phyloP scores from a whole-genome alignment of 1,140 invertebrate genomes.

The Whitmania pigra region DNA sequence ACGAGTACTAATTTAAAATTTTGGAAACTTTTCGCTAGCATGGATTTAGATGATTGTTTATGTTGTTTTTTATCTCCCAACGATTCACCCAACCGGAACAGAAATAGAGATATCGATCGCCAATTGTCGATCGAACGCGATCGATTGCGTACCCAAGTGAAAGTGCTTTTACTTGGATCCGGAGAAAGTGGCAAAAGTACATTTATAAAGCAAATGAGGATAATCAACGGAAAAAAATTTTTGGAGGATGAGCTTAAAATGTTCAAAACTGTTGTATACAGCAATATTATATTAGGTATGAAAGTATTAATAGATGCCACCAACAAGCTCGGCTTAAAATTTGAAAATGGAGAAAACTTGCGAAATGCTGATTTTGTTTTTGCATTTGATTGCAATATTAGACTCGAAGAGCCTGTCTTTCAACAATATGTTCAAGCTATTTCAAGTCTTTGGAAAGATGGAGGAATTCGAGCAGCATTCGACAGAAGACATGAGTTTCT shows the following conservation, averaged over 20 bases:
- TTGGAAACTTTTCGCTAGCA: too few relatives aligned
- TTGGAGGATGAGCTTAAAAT: constrained; percentile 69
- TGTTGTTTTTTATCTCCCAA: too few relatives aligned
- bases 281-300: constrained; percentile 81
- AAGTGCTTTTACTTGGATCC: constrained; percentile 68
- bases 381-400: constrained; percentile 48
- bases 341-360: constrained; percentile 57
- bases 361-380: constrained; percentile 34
- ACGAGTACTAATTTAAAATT: too few relatives aligned
- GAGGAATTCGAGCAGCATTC: constrained; percentile 80
- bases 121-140: constrained; percentile 56
- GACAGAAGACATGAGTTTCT: constrained; percentile 98
- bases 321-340: constrained; percentile 78
- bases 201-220: constrained; percentile 97
- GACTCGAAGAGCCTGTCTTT: constrained; percentile 66
- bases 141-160: constrained; percentile 53
- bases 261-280: constrained; percentile 75
- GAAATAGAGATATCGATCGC: constrained; percentile 71
- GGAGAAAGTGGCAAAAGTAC: constrained; percentile 91
- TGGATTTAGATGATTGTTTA: too few relatives aligned
- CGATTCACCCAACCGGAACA: constrained; percentile 23
- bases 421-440: constrained; percentile 67
- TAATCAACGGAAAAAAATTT: constrained; percentile 89
- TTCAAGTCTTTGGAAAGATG: constrained; percentile 74
- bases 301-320: constrained; percentile 87